Evolutionary conservation across 1,140 invertebrate genomes (phyloP).

Genomic region (Steinernema feltiae): DNA sequence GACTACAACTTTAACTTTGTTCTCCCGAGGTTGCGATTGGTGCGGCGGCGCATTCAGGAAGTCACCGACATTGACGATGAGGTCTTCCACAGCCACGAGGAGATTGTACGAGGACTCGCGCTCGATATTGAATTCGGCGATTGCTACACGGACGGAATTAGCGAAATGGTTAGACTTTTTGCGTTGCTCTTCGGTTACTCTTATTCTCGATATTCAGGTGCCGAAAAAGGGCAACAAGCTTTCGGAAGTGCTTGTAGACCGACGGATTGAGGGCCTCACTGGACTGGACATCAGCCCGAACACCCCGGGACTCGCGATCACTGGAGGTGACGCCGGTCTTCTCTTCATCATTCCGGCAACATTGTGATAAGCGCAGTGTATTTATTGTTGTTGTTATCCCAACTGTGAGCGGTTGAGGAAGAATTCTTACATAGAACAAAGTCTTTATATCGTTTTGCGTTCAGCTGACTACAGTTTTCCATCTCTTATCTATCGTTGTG

Average conservation of each 20-base stretch:
- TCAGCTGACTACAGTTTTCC: background rate
- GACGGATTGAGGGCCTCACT: background rate
- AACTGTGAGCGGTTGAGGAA: too few species aligned
- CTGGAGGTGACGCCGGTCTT: background rate
- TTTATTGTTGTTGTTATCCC: background rate
- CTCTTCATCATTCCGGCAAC: background rate
- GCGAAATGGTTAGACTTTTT: background rate
- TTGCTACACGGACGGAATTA: background rate
- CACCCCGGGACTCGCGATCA: background rate
- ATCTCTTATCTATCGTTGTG: too few species aligned
- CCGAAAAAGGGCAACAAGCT: background rate
- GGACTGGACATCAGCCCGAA: background rate
- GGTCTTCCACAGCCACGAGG: background rate
- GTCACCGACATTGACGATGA: background rate
- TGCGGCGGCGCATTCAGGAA: background rate
- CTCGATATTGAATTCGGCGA: background rate
- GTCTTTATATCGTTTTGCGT: too few species aligned
- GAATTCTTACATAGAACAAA: background rate
- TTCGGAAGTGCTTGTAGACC: background rate
- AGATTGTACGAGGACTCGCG: background rate
- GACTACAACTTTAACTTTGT: conserved; percentile 10
- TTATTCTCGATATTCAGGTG: background rate
- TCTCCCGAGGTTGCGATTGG: background rate
- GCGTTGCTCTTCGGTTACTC: background rate
- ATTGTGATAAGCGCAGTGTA: background rate